Percentiles rank a stretch among this genome's conserved stretches.
phyloP scores from a whole-genome alignment of 2,888 invertebrate genomes.

The Herminia tarsipennalis region DNA sequence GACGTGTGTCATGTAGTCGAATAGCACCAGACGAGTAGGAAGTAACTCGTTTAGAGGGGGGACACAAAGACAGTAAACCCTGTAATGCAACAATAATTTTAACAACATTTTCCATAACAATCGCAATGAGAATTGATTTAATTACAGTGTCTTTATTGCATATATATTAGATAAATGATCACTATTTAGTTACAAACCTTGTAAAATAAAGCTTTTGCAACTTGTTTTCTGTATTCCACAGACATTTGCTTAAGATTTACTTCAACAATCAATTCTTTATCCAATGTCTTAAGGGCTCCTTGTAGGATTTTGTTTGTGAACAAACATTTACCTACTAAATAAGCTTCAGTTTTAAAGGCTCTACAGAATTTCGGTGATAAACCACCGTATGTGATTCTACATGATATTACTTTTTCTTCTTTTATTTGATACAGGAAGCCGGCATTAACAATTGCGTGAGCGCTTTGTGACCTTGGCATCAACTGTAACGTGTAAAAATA shows the following conservation, averaged over 20 bases:
- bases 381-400: conserved; percentile 85
- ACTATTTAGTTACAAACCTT: too few species aligned
- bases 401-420: conserved; percentile 21
- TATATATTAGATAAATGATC: too few species aligned
- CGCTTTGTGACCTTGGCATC: conserved; percentile 89
- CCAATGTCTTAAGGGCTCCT: conserved; percentile 55
- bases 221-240: conserved; percentile 82
- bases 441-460: conserved; percentile 91
- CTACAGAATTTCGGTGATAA: conserved; percentile 72
- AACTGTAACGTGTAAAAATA: too few species aligned
- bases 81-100: too few species aligned
- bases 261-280: conserved; percentile 53
- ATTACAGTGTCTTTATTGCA: too few species aligned
- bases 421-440: conserved; percentile 87
- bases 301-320: conserved; percentile 73
- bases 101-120: too few species aligned
- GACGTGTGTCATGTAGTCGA: conserved; percentile 68
- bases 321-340: conserved; percentile 68
- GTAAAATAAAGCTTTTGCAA: conserved; percentile 87
- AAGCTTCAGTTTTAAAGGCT: conserved; percentile 81
- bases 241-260: conserved; percentile 80
- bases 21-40: conserved; percentile 76
- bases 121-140: too few species aligned
- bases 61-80: too few species aligned
- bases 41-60: too few species aligned